Conservation (phyloP, 2,797 vertebrate genomes). For the Decapterus maruadsi region DNA sequence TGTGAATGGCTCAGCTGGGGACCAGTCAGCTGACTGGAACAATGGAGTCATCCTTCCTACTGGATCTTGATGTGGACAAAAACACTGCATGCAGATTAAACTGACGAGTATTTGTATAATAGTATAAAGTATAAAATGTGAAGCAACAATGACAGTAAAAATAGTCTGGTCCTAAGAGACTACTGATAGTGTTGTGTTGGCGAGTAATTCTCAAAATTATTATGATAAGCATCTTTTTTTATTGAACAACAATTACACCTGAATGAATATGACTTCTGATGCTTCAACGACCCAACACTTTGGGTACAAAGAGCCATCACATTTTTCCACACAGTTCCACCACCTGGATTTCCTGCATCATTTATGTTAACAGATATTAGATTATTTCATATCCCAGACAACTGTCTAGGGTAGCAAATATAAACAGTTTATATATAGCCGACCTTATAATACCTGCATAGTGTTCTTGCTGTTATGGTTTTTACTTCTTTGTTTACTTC, state of each 20-base stretch:
- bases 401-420: not conserved
- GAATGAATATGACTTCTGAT: not conserved
- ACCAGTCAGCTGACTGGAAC: not conserved
- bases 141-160: too few relatives aligned
- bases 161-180: not conserved
- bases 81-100: slow-evolving; percentile 1
- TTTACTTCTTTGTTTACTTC: not conserved
- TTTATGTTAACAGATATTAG: not conserved
- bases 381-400: too few relatives aligned
- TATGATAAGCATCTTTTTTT: not conserved
- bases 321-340: not conserved
- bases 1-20: not conserved
- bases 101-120: not conserved
- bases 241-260: not conserved
- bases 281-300: not conserved
- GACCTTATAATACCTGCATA: not conserved
- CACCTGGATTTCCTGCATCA: not conserved
- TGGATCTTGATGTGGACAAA: not conserved
- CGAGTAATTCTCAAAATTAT: not conserved
- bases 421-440: not conserved
- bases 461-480: too few relatives aligned
- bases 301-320: not conserved
- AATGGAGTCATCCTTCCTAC: not conserved
- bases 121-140: too few relatives aligned
- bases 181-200: not conserved